Evolutionary conservation across 2,888 invertebrate genomes (phyloP).

Genomic region (Cantharis nigra): DNA sequence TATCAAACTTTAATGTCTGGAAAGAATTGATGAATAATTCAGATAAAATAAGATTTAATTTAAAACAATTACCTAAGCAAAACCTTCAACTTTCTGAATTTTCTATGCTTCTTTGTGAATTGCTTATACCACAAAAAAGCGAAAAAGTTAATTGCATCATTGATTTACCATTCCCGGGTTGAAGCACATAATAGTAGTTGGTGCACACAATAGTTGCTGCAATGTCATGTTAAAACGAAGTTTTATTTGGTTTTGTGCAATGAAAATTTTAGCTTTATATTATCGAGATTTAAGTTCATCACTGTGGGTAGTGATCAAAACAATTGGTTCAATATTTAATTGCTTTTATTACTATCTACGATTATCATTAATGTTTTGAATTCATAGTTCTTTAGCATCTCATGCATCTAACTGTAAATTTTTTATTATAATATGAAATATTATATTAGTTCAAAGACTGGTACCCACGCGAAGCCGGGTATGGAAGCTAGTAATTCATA

Average conservation of each 20-base stretch:
- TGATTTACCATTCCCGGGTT: not conserved
- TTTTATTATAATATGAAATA: too few species aligned
- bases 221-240: not conserved
- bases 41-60: not conserved
- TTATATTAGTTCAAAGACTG: too few species aligned
- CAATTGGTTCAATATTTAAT: not conserved
- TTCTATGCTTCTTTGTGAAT: not conserved
- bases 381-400: too few species aligned
- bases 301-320: not conserved
- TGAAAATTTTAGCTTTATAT: not conserved
- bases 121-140: not conserved
- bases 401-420: too few species aligned
- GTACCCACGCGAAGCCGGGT: too few species aligned
- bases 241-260: not conserved
- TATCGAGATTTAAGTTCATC: not conserved
- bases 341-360: not conserved
- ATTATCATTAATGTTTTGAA: not conserved
- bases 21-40: slow-evolving; percentile 3
- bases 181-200: not conserved
- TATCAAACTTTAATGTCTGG: not conserved
- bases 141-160: not conserved
- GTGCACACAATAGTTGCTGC: not conserved
- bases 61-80: not conserved
- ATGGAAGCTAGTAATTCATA: too few species aligned
- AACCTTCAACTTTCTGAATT: not conserved